Base-by-base conservation (phyloP, 2,888 invertebrate genomes). In the Hecatera dysodea region DNA sequence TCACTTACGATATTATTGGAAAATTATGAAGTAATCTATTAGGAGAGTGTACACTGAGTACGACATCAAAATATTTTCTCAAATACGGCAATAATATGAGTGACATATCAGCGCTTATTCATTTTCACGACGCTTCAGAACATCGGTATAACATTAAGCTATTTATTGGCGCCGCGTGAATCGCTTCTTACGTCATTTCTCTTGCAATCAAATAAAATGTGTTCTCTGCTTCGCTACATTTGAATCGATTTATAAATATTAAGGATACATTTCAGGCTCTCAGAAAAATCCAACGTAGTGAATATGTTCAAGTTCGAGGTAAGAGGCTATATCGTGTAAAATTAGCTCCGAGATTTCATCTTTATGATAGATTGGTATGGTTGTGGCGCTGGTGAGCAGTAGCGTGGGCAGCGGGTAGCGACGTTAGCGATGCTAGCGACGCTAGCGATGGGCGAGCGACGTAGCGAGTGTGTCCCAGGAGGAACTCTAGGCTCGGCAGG, bases 401-500 rank as follows among this genome's bases (percentile, higher is more conserved):
- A 62, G 80, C 64, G 88, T 77, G 84, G 81, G 87, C 72, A 85
- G 76, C 59, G 71, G 82, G 72, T 65, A 81, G 79, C 60, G 46
- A 46, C 46, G 75, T 72, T 75, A 67, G 75, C 61, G 80, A 62
- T 67, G 66, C 50, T 67, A 73, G 67, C 55, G 72, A 15, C n/a
- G n/a, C n/a, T 80, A 66, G 84, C 36, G 36, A 36, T 36, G n/a
- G 74, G 67, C 55, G n/a, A 39, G 67, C 67, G 82, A 75, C 80
- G 78, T 79, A 78, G 87, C 84, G 89, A 90, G 92, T 92, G 93
- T 90, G 93, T 93, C 88, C 86, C 82, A 87, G 95, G 94, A 95
- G 91, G 90, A 95, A 92, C 88, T 92, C 92, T 94, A 93, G 94
- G 95, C 90, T 93, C 95, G 95, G 95, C 95, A 95, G 95, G 95